Conservation (phyloP, 2,888 invertebrate species). For the Thalpophila matura region DNA sequence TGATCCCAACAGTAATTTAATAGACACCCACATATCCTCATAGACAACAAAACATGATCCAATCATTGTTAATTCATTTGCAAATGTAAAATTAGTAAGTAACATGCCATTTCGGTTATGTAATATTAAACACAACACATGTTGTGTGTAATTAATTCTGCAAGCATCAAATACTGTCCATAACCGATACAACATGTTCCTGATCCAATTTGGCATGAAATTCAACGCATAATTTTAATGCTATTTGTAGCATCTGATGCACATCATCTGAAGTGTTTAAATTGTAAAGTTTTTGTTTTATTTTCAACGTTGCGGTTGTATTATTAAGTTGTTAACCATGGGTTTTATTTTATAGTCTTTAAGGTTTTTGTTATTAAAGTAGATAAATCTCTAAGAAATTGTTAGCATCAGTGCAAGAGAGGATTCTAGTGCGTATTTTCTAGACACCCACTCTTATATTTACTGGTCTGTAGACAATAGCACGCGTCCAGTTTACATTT, state of each 20-base stretch:
- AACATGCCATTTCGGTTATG: slow-evolving; percentile 1
- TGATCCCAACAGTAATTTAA: no score
- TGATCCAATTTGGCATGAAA: slow-evolving; percentile 34
- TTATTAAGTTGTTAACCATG: no score
- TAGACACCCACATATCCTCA: no score
- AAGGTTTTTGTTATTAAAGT: no score
- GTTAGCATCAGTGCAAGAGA: background rate
- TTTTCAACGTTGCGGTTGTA: no score
- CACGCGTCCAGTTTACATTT: background rate
- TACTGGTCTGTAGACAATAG: background rate
- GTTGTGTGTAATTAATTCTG: slow-evolving; percentile 17
- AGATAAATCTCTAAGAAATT: no score
- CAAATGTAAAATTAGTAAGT: background rate
- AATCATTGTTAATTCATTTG: background rate
- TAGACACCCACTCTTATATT: no score
- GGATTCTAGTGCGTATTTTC: no score
- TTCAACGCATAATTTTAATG: slow-evolving; percentile 5
- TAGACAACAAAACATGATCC: background rate
- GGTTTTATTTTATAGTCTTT: no score
- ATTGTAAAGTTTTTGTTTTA: background rate
- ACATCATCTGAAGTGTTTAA: background rate
- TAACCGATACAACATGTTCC: slow-evolving; percentile 17
- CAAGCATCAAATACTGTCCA: slow-evolving; percentile 16
- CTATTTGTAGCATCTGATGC: slow-evolving; percentile 21
- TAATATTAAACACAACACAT: slow-evolving; percentile 21